A percentile compares a stretch with the other conserved stretches of the same genome.
These are phyloP conservation scores for Hartigia nigra DNA, from an alignment of 2,888 invertebrate species.

Conservation along the genomic window DNA sequence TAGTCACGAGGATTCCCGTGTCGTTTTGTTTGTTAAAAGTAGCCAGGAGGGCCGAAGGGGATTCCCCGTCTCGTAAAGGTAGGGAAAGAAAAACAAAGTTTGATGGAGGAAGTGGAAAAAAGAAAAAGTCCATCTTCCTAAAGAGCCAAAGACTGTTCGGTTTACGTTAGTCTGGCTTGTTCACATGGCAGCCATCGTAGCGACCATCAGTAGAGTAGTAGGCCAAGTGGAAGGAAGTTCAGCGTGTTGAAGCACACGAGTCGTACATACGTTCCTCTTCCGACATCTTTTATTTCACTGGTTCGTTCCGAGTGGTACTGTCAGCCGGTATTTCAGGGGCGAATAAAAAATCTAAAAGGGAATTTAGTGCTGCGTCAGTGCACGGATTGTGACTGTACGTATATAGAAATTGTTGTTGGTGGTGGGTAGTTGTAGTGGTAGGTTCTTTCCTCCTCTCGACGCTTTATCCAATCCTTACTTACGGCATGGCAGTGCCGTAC, in stretches of 20 bases:
- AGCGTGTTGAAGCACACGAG: constrained; percentile 31
- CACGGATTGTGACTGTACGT: constrained; percentile 18
- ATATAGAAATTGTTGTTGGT: not conserved
- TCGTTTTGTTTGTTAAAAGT: not conserved
- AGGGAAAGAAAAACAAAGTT: constrained; percentile 48
- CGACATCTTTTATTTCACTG: constrained; percentile 51
- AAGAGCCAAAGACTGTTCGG: not conserved
- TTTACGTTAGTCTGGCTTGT: constrained; percentile 35
- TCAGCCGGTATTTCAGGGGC: constrained; percentile 51
- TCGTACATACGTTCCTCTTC: constrained; percentile 18
- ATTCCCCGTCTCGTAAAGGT: constrained; percentile 27
- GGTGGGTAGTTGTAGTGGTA: not conserved
- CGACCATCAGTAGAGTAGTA: constrained; percentile 60
- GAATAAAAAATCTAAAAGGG: constrained; percentile 51
- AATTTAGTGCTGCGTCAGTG: constrained; percentile 50
- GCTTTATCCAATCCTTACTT: not conserved
- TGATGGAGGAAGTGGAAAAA: constrained; percentile 49
- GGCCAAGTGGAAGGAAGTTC: constrained; percentile 62
- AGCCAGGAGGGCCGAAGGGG: constrained; percentile 4
- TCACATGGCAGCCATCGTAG: constrained; percentile 39
- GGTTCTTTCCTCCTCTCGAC: not conserved
- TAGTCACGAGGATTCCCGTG: not conserved
- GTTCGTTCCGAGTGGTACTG: constrained; percentile 37
- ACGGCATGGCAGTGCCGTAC: not conserved
- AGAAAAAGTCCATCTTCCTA: constrained; percentile 10